phyloP scores from a whole-genome alignment of 2,888 invertebrate species.

The Willowsia nigromaculata region DNA sequence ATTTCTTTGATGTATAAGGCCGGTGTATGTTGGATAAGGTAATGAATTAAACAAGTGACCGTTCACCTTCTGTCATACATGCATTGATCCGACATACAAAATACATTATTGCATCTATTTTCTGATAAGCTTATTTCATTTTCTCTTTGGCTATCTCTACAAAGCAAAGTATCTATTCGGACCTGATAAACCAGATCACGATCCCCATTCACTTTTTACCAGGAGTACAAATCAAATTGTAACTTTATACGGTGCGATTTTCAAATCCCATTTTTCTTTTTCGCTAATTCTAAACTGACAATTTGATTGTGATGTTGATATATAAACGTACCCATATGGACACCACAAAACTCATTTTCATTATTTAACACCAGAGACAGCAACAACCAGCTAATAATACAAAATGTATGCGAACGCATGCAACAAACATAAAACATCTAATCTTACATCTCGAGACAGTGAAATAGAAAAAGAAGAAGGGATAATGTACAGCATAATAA shows the following conservation, averaged over 20 bases:
- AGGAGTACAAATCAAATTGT: constrained; percentile 15
- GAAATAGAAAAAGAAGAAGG: neutral
- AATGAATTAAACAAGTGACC: neutral
- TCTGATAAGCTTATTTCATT: neutral
- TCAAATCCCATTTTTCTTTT: constrained; percentile 7
- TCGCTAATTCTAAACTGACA: constrained; percentile 34
- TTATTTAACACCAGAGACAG: constrained; percentile 53
- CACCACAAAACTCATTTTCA: constrained; percentile 48
- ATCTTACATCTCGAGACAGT: neutral
- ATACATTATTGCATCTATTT: neutral
- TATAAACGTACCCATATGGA: constrained; percentile 7
- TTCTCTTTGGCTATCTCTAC: neutral
- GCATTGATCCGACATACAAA: neutral
- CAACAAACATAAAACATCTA: neutral
- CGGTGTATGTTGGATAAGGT: neutral
- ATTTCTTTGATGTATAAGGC: neutral
- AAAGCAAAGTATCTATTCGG: constrained; percentile 33
- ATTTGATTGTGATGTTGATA: constrained; percentile 37
- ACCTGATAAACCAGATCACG: constrained; percentile 67
- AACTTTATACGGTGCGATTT: constrained; percentile 3
- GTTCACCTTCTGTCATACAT: neutral
- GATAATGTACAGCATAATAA: constrained; percentile 32
- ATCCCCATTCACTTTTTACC: constrained; percentile 17
- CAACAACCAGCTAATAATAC: neutral
- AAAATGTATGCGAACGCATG: neutral